Conservation (phyloP, 2,888 invertebrate species). For the Mimumesa dahlbomi region DNA sequence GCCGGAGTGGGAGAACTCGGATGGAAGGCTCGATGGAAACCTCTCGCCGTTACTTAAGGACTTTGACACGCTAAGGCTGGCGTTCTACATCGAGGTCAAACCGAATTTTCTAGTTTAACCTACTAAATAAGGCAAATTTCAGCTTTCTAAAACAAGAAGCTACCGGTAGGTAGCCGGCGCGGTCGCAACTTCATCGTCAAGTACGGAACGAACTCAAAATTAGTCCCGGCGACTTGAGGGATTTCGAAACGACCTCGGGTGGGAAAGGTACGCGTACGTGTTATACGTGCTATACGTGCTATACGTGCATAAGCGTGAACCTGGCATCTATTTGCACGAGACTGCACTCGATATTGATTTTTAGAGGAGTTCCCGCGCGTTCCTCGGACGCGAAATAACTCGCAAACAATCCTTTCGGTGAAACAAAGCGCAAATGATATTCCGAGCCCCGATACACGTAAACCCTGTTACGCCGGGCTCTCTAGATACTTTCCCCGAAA, state of each 20-base stretch:
- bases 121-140: slow-evolving; percentile 79
- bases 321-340: slow-evolving; percentile 19
- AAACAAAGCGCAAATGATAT: too few species aligned
- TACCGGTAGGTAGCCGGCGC: slow-evolving; percentile 17
- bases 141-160: slow-evolving; percentile 78
- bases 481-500: not conserved
- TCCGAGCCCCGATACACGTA: too few species aligned
- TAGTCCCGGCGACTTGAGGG: slow-evolving; percentile 62
- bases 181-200: slow-evolving; percentile 60
- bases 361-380: slow-evolving; percentile 10
- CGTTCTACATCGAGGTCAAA: slow-evolving; percentile 78
- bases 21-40: slow-evolving; percentile 48
- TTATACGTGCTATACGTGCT: slow-evolving; percentile 19
- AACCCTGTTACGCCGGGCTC: too few species aligned
- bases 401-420: too few species aligned
- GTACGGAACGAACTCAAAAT: slow-evolving; percentile 66
- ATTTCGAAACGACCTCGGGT: slow-evolving; percentile 63
- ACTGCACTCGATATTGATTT: slow-evolving; percentile 40
- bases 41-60: slow-evolving; percentile 56
- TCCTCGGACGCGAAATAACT: not conserved
- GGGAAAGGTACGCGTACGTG: slow-evolving; percentile 18
- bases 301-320: slow-evolving; percentile 25
- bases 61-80: slow-evolving; percentile 51
- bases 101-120: slow-evolving; percentile 81
- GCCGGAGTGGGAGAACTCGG: slow-evolving; percentile 21